Evolutionary conservation across 2,888 invertebrate species (phyloP).

Genomic region (Agapostemon virescens): DNA sequence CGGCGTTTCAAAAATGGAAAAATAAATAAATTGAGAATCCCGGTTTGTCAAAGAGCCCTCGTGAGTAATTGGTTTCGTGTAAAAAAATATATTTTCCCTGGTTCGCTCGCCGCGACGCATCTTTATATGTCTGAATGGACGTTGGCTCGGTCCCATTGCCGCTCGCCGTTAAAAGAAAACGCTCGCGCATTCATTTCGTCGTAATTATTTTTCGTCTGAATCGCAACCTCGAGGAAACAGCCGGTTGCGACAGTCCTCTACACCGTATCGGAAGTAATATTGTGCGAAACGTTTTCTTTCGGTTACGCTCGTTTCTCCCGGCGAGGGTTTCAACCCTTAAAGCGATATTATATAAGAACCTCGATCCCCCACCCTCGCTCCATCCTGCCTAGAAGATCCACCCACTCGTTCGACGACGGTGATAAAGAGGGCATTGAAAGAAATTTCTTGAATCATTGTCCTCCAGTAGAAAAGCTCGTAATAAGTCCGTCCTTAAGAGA

Average conservation of each 20-base stretch:
- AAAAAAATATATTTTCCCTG: not conserved
- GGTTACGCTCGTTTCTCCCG: not conserved
- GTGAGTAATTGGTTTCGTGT: not conserved
- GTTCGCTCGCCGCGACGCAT: not conserved
- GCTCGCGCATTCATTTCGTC: slow-evolving; percentile 24
- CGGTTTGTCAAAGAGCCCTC: not conserved
- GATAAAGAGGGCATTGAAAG: slow-evolving; percentile 46
- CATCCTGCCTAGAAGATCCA: not conserved
- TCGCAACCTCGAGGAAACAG: slow-evolving; percentile 32
- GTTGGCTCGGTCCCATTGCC: not conserved
- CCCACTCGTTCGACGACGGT: slow-evolving; percentile 20
- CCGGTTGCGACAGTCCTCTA: slow-evolving; percentile 40
- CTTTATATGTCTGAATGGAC: slow-evolving; percentile 1
- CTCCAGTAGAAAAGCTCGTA: slow-evolving; percentile 46
- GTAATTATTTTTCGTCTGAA: slow-evolving; percentile 54
- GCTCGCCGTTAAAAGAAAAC: slow-evolving; percentile 1
- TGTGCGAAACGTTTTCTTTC: slow-evolving; percentile 44
- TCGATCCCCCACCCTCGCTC: not conserved
- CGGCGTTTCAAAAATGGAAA: too few species aligned
- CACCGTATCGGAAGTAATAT: slow-evolving; percentile 31
- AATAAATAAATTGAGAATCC: not conserved
- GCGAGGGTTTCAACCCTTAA: slow-evolving; percentile 26
- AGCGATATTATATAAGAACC: slow-evolving; percentile 32
- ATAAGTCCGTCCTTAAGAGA: slow-evolving; percentile 48
- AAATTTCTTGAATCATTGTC: slow-evolving; percentile 50